Base-by-base conservation (phyloP, 2,888 invertebrate species). In the Gymnoscelis rufifasciata region DNA sequence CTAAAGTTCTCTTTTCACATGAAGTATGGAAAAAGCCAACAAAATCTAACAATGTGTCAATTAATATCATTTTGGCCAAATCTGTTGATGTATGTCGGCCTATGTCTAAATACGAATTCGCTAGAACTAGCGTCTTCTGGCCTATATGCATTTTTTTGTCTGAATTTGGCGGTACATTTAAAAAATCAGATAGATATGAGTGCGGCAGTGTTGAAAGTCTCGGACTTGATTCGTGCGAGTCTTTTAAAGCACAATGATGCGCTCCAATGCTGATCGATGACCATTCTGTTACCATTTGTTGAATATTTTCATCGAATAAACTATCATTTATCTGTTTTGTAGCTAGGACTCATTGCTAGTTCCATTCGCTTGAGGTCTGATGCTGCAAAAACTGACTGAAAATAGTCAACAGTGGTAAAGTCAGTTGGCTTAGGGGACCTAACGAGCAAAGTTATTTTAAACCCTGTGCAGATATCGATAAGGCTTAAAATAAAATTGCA, bases 401-500 rank as follows among this genome's bases (percentile, higher is more conserved):
- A 40, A 43, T 41, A 47, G 46, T 47, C 49, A 47, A 43, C 43
- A 46, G 30, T 31, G 39, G 46, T 55, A 48, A 47, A 31, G 40
- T 46, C 38, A 44, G 42, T 38, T 47, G 44, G 23, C 39, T 45
- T 38, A 48, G 36, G 43, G 43, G 41, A 55, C 52, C 49, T 48
- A 45, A 54, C 39, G 30, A 38, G 48, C 52, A 24, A 43, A 36
- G 48, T 30, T 13, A 49, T 53, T 51, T 38, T 52, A 52, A 36
- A 53, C 50, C 44, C 43, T 51, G 47, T 14, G 6, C 2, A 7
- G 12, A 26, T 19, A 12, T 12, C 7, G 6, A 3, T 51, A 54
- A 55, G 51, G 51, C 54, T 44, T 53, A 52, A 45, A 49, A 52
- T 54, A 8, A 29, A 38, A 35, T 39, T 42, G 43, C 39, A 44